Conservation (phyloP, 2,797 vertebrate genomes). For the Hoplostethus atlanticus region DNA sequence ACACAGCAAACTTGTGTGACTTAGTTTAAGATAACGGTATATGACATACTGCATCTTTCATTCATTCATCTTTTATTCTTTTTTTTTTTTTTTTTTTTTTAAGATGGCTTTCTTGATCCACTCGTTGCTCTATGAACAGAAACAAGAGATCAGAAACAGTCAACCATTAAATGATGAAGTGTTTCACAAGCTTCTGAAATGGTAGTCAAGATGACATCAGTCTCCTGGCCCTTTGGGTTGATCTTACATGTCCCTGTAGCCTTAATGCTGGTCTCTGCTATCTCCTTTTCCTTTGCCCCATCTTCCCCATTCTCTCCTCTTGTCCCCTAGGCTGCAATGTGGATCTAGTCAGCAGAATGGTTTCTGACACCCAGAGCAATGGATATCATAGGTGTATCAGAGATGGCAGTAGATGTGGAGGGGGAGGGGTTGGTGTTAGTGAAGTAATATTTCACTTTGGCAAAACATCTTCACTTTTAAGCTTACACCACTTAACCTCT, state of each 20-base stretch:
- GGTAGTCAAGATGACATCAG: background rate
- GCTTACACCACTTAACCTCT: background rate
- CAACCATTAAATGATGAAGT: background rate
- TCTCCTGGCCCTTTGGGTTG: background rate
- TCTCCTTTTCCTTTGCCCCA: background rate
- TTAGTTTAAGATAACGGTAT: conserved; percentile 22
- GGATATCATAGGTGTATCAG: background rate
- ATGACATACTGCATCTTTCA: conserved; percentile 3
- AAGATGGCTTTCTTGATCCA: background rate
- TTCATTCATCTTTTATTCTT: background rate
- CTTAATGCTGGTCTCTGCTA: background rate
- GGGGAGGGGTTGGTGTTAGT: background rate
- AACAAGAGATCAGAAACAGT: background rate
- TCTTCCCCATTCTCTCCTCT: background rate
- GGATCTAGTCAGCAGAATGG: conserved; percentile 16
- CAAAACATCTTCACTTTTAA: background rate
- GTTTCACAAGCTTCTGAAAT: background rate
- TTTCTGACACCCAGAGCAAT: conserved; percentile 1
- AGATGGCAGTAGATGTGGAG: background rate
- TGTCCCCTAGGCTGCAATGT: background rate
- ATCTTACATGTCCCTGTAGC: background rate
- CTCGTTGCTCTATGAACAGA: conserved; percentile 7
- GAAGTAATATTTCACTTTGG: background rate
- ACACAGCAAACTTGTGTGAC: conserved; percentile 28
- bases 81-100: too few species aligned